Base-by-base conservation (phyloP, 2,888 invertebrate species). In the Heteromyza rotundicornis region DNA sequence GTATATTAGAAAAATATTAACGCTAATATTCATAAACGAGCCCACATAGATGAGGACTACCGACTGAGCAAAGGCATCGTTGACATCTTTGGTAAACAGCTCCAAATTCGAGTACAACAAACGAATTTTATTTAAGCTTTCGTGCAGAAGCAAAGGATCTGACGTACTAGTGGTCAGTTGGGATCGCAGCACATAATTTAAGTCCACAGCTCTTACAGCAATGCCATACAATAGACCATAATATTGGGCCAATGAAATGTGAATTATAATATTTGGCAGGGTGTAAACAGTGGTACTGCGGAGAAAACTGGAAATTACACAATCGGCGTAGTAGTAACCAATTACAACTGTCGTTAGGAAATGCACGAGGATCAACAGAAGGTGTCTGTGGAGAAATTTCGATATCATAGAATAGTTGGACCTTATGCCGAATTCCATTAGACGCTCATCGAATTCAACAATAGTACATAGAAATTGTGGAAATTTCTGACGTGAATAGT, bases 1-100 rank as follows among this genome's bases (percentile, higher is more conserved):
- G 32, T 73, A 75, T 12, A 73, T 51, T 3, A 72, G 55, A 49
- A 74, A 74, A 17, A 75, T 55, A 60, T 74, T 72, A 2, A 73
- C 32, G 50, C 68, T 65, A 1, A 69, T 60, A 60, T 70, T 74
- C 22, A 69, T 60, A 35, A 66, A 70, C 0, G 74, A 71, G 12
- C 72, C 72, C n/a, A 70, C 57, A 56, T 68, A 73, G 14, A 68
- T 61, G 40, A 67, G 44, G 1, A 73, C 54, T 23, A 72, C 60
- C 1, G 68, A 70, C 16, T 56, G 60, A 0, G 65, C 60, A 59
- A 70, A 74, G 8, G 63, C 35, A n/a, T 64, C 63, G 32, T 70
- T 74, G 12, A 72, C 64, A 14, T 60, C 58, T 47, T 66, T 66
- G 0, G 68, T 68, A n/a, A 74, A 68, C 12, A 54, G 24, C 14